Base-by-base conservation (phyloP, 1,140 invertebrate species). In the Notospermus geniculatus region DNA sequence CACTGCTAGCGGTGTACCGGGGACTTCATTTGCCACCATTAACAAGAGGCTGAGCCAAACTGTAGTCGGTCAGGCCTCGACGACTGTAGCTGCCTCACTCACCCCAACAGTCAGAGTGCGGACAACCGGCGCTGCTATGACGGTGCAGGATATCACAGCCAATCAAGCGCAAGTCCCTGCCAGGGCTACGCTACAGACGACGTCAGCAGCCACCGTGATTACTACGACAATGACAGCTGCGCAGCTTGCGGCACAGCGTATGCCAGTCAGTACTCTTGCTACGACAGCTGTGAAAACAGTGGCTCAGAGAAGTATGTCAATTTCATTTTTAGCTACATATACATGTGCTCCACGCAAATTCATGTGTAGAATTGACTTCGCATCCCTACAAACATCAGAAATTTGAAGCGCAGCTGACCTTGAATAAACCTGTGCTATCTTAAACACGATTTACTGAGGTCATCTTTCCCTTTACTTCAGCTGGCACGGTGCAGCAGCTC, bases 161-260 rank as follows among this genome's bases (percentile, higher is more conserved):
- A 62, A 72, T 52, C 27, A 11, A 27, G 29, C 28, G 23, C 39
- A 28, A 58, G 58, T 30, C 55, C 63, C 36, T 55, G 60, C 23
- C 55, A 54, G 11, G 62, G 61, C 60, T 22, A 70, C 23, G 71
- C 80, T 1, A 70, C 82, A 13, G 68, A 78, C 45, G 53, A 78
- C 23, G n/a, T n/a, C n/a, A 80, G 73, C 64, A 17, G 65, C 58
- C 19, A 50, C 46, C n/a, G 64, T 60, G 17, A 63, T 65, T 0
- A 66, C 63, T 29, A 65, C 71, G 9, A 85, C 85, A 66, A 82
- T 86, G 0, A 85, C 84, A 13, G 78, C 82, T 1, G 81, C 83
- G 0, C 86, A 87, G 58, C 43, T 86, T 17, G 65, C 84, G 82
- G 32, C 23, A n/a, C 29, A 17, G 2, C 17, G 22, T 5, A 52